A percentile compares a stretch with the other conserved stretches of the same genome.
These are phyloP conservation scores for Trogon melanurus DNA, from an alignment of 2,113 vertebrate species.

Conservation along the genomic window DNA sequence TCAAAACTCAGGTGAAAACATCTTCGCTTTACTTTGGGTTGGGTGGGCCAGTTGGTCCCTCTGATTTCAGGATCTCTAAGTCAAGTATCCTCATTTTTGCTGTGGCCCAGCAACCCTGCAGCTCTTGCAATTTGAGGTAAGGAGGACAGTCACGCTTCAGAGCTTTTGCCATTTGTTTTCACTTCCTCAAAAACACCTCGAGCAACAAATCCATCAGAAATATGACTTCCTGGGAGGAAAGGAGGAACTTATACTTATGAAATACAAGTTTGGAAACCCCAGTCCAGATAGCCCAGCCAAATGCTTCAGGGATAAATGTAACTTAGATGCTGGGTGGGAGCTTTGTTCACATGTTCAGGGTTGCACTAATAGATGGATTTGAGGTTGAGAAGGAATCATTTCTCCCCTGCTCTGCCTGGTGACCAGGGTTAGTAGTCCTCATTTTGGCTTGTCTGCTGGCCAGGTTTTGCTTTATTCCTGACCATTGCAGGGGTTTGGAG, in stretches of 20 bases:
- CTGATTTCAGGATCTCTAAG: not conserved
- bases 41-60: not conserved
- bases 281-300: not conserved
- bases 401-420: not conserved
- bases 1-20: not conserved
- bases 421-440: not conserved
- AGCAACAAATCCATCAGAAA: not conserved
- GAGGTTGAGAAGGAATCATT: not conserved
- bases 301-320: not conserved
- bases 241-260: not conserved
- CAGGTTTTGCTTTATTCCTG: not conserved
- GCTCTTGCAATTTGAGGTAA: not conserved
- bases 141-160: not conserved
- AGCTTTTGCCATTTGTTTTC: constrained; percentile 7
- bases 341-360: not conserved
- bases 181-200: constrained; percentile 21
- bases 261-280: not conserved
- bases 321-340: not conserved
- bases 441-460: not conserved
- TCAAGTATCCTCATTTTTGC: not conserved
- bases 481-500: not conserved
- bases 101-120: not conserved
- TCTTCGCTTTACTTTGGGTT: not conserved
- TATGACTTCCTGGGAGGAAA: constrained; percentile 10
- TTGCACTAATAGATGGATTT: not conserved